Evolutionary conservation across 1,140 invertebrate species (phyloP), one percentile per base, ranked within the genome.

Genomic region (Lucilia cuprina): DNA sequence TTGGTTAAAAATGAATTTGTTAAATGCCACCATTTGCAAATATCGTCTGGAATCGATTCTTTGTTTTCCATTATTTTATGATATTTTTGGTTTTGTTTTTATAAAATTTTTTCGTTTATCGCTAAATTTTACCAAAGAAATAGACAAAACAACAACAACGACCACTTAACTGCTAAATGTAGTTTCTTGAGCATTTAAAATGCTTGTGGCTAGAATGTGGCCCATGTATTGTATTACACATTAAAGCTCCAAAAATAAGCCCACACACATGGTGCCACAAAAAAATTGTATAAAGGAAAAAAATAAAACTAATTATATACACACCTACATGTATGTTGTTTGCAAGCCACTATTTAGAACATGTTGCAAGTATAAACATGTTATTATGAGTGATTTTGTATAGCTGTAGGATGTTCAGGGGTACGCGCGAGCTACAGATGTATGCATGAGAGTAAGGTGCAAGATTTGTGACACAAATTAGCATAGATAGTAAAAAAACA

Each of bases 1-100:
- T 49, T 80, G 77, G 77, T 80, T 78, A 84, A 84, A 78, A 78
- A 84, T 84, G 47, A 78, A 84, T 84, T 84, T 84, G 47, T 84
- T 84, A 84, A 84, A 78, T 84, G 83, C 74, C 74, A 55, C 74
- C 41, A 77, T 78, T 78, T 78, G 83, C 77, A 77, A 84, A 77
- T 84, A 83, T 74, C 49, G 77, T 80, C 77, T 80, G 41, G 41
- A 80, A 80, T 80, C 77, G 41, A 80, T 80, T 49, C 41, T 80
- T 80, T 47, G 77, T 50, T 80, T 25, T 49, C 17, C 19, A 49
- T 19, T 80, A n/a, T 47, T 80, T 80, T 19, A 49, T 80, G 41
- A 49, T 80, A 50, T 80, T 49, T 34, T 49, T 80, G 77, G 7
- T 80, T 80, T 80, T n/a, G 34, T 77, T 41, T 77, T 75, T 25